Evolutionary conservation across 2,888 invertebrate species (phyloP).

Genomic region (Alcis repandata): DNA sequence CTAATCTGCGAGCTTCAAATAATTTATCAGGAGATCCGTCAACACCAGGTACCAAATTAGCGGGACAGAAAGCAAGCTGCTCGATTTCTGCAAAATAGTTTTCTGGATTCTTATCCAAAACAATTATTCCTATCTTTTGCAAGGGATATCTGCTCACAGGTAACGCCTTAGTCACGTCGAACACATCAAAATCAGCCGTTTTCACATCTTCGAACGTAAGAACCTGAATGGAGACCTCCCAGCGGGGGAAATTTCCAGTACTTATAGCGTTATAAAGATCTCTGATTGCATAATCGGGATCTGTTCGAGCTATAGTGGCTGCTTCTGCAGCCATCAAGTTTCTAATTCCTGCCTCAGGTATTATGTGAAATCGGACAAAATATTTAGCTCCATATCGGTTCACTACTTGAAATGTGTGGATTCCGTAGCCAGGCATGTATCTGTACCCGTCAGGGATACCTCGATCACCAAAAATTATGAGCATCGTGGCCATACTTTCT

Average conservation of each 20-base stretch:
- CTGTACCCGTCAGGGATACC: conserved; percentile 92
- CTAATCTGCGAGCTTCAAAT: conserved; percentile 93
- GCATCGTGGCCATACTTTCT: too few species aligned
- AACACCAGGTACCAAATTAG: conserved; percentile 95
- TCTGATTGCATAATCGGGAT: conserved; percentile 90
- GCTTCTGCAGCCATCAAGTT: not conserved
- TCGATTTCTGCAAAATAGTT: conserved; percentile 88
- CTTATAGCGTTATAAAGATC: conserved; percentile 95
- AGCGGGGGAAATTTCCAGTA: conserved; percentile 79
- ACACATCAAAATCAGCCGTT: not conserved
- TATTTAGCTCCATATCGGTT: too few species aligned
- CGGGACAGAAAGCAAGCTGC: conserved; percentile 94
- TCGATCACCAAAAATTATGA: not conserved
- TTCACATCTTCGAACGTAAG: not conserved
- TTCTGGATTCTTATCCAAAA: not conserved
- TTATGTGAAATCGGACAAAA: too few species aligned
- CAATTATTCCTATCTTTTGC: not conserved
- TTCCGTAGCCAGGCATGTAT: conserved; percentile 60
- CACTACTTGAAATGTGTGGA: too few species aligned
- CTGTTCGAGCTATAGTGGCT: not conserved
- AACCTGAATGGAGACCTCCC: conserved; percentile 1
- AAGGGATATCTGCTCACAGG: not conserved
- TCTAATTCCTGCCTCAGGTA: too few species aligned
- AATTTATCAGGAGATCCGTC: conserved; percentile 96
- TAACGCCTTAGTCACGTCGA: not conserved